These are phyloP conservation scores for Mustela nigripes DNA, from an alignment of 2,113 vertebrate species.

Conservation along the genomic window DNA sequence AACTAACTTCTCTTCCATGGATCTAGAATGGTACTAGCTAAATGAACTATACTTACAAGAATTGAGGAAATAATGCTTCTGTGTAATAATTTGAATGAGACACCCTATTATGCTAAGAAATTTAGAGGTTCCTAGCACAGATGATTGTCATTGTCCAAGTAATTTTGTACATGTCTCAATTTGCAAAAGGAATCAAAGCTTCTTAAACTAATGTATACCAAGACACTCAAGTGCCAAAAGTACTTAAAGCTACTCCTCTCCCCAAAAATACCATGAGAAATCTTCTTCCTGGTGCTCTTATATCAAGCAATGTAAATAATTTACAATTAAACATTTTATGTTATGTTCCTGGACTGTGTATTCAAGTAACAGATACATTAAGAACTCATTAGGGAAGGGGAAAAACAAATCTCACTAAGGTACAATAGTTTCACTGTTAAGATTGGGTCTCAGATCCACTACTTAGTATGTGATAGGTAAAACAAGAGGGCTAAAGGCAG, in stretches of 20 bases:
- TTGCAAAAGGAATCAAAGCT: background rate
- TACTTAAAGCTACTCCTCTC: slow-evolving; percentile 12
- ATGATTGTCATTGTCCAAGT: background rate
- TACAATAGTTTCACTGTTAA: background rate
- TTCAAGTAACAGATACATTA: background rate
- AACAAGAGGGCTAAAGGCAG: background rate
- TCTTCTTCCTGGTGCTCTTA: background rate
- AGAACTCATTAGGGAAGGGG: background rate
- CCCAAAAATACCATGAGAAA: background rate
- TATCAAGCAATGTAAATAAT: background rate
- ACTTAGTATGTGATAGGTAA: background rate
- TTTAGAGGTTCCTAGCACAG: background rate
- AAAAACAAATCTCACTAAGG: background rate
- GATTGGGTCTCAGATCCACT: background rate
- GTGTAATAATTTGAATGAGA: background rate
- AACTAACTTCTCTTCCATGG: background rate
- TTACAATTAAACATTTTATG: background rate
- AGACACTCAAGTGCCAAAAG: background rate
- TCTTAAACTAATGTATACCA: background rate
- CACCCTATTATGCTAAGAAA: background rate
- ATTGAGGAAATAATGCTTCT: background rate
- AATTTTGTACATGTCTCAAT: background rate
- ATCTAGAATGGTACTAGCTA: background rate
- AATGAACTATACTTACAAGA: background rate
- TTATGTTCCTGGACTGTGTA: background rate